Evolutionary conservation across 2,888 invertebrate species (phyloP), one percentile per base, ranked within the genome.

Genomic region (Tipula helvola): DNA sequence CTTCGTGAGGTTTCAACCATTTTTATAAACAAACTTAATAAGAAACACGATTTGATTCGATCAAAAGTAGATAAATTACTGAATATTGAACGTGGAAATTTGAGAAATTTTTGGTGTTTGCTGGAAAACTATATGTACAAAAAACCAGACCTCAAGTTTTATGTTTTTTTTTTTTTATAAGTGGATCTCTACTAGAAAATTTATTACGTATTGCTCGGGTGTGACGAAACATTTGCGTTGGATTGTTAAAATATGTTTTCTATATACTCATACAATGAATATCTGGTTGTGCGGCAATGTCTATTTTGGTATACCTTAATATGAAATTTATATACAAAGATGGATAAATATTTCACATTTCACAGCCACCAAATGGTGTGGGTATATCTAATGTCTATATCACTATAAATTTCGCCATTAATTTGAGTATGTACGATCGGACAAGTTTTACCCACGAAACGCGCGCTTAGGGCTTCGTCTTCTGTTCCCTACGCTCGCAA

Each of bases 1-100:
- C 90, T 90, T 57, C 18, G 57, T 57, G 52, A 41, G 4, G 39
- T n/a, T 57, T 86, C 86, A 57, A 57, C 36, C 86, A 86, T 86
- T 86, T 86, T 86, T 28, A 28, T 10, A 71, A 3, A 12, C 7
- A 71, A 71, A 28, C 0, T 71, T 39, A 2, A 7, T 39, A 39
- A 3, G 5, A 71, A 10, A 12, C 71, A 28, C 71, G 71, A 10
- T 71, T 71, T 71, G 10, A 71, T 71, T 71, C 71, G 71, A 71
- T 28, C 71, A 71, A 28, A 71, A 71, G 18, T 71, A 71, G 28
- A 28, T 71, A 71, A 71, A 71, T 71, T 28, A 71, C 71, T 71
- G 28, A 71, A 71, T 71, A 0, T 28, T 71, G 71, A 71, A 28
- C 71, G 10, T 28, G 71, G 71, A 71, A 71, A 71, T 71, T 28